Evolutionary conservation across 2,888 invertebrate species (phyloP).

Genomic region (Melitaea athalia): DNA sequence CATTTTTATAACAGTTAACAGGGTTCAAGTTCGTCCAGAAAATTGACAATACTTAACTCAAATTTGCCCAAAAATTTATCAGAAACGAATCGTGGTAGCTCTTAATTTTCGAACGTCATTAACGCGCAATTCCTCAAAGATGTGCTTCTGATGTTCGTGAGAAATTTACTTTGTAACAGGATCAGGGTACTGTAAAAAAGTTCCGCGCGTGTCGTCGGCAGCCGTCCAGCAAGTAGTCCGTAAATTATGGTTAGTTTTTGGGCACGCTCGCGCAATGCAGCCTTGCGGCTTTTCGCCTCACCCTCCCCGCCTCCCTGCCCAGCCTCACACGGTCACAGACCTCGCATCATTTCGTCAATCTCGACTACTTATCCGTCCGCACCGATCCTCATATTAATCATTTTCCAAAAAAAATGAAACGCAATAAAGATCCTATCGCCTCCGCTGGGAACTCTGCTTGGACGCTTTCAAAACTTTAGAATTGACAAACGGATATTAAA

Average conservation of each 20-base stretch:
- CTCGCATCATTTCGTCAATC: slow-evolving; percentile 77
- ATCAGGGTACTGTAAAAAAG: slow-evolving; percentile 68
- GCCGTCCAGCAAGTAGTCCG: slow-evolving; percentile 76
- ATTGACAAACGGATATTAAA: slow-evolving; percentile 77
- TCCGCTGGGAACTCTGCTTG: slow-evolving; percentile 56
- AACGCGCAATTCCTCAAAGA: slow-evolving; percentile 70
- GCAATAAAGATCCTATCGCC: slow-evolving; percentile 74
- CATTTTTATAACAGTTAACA: slow-evolving; percentile 30
- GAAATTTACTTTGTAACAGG: slow-evolving; percentile 78
- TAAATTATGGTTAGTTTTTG: slow-evolving; percentile 84
- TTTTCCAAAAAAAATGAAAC: slow-evolving; percentile 69
- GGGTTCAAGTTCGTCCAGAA: slow-evolving; percentile 24
- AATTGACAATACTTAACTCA: slow-evolving; percentile 33
- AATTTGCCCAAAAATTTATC: slow-evolving; percentile 56
- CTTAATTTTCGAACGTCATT: slow-evolving; percentile 68
- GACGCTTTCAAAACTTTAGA: slow-evolving; percentile 68
- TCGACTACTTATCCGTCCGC: slow-evolving; percentile 79
- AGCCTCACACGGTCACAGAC: slow-evolving; percentile 74
- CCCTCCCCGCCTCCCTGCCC: slow-evolving; percentile 49
- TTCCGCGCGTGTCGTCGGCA: slow-evolving; percentile 73
- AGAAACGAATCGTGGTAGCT: slow-evolving; percentile 50
- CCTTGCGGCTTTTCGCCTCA: slow-evolving; percentile 74
- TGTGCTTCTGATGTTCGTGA: slow-evolving; percentile 74
- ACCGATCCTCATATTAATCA: slow-evolving; percentile 77
- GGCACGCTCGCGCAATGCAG: slow-evolving; percentile 77